A percentile compares a stretch with the other conserved stretches of the same genome.
Evolutionary conservation across 2,113 vertebrate genomes (phyloP).

Genomic region (Calidris pygmaea): DNA sequence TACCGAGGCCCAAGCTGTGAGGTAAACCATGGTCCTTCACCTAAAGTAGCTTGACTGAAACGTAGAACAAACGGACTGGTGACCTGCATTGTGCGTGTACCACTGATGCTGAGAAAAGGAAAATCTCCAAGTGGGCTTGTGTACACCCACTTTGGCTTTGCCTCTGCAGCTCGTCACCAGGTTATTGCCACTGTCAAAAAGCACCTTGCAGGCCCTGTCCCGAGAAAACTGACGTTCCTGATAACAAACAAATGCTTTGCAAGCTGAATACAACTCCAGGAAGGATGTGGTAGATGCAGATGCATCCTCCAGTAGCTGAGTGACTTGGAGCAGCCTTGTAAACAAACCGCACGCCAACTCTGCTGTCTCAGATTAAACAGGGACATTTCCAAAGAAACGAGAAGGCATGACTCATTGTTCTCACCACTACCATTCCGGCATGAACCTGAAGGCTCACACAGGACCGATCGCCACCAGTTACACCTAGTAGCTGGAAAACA

Average conservation of each 20-base stretch:
- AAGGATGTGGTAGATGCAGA: neutral
- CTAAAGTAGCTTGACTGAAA: neutral
- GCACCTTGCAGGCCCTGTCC: neutral
- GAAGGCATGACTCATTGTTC: neutral
- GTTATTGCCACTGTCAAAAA: neutral
- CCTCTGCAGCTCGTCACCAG: neutral
- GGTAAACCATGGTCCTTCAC: neutral
- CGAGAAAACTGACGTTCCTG: neutral
- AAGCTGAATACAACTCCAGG: neutral
- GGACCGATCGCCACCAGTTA: neutral
- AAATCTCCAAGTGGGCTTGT: neutral
- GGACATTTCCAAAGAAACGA: neutral
- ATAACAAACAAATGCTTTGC: neutral
- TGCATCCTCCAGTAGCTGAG: neutral
- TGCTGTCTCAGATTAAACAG: neutral
- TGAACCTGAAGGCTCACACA: neutral
- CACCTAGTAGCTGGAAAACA: neutral
- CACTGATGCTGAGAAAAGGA: neutral
- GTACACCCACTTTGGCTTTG: neutral
- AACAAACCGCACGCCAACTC: neutral
- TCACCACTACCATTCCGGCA: neutral
- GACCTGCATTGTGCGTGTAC: neutral
- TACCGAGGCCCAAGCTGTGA: neutral
- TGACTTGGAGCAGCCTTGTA: neutral
- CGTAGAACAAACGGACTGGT: neutral